phyloP scores from a whole-genome alignment of 2,888 invertebrate genomes.

The Drosophila aldrichi region DNA sequence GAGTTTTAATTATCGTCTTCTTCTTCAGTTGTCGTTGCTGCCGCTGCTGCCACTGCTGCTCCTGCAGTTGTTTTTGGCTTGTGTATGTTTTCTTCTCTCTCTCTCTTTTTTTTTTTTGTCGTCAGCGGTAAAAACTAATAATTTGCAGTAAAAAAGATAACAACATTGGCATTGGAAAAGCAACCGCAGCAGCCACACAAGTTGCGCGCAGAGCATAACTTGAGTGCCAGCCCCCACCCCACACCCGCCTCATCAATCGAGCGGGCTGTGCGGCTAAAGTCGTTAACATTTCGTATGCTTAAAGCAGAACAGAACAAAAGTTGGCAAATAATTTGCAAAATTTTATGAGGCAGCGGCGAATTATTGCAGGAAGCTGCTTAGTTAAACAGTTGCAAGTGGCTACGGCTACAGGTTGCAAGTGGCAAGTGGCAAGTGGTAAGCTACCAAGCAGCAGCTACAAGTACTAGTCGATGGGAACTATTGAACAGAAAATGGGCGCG shows the following conservation, averaged over 20 bases:
- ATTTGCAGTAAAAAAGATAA: slow-evolving; percentile 80
- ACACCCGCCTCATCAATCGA: background rate
- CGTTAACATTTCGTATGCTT: slow-evolving; percentile 54
- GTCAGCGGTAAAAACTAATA: slow-evolving; percentile 77
- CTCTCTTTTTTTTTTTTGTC: slow-evolving; percentile 61
- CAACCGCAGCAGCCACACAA: slow-evolving; percentile 65
- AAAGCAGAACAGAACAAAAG: slow-evolving; percentile 66
- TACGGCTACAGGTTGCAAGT: slow-evolving; percentile 20
- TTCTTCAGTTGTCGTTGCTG: slow-evolving; percentile 24
- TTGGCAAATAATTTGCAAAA: slow-evolving; percentile 75
- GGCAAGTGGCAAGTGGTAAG: slow-evolving; percentile 15
- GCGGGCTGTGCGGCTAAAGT: slow-evolving; percentile 9
- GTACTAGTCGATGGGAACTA: background rate
- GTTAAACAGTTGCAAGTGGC: slow-evolving; percentile 56
- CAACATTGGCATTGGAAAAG: slow-evolving; percentile 68
- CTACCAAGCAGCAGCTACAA: background rate
- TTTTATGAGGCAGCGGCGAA: slow-evolving; percentile 67
- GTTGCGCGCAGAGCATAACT: slow-evolving; percentile 59
- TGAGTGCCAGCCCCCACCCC: slow-evolving; percentile 11
- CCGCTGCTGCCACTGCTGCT: slow-evolving; percentile 10
- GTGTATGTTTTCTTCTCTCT: slow-evolving; percentile 35
- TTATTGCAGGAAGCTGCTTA: slow-evolving; percentile 67
- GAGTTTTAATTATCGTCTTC: slow-evolving; percentile 73
- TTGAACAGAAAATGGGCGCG: background rate
- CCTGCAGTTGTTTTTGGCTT: slow-evolving; percentile 11